Base-by-base conservation (phyloP, 2,113 vertebrate species). In the Perognathus longimembris region DNA sequence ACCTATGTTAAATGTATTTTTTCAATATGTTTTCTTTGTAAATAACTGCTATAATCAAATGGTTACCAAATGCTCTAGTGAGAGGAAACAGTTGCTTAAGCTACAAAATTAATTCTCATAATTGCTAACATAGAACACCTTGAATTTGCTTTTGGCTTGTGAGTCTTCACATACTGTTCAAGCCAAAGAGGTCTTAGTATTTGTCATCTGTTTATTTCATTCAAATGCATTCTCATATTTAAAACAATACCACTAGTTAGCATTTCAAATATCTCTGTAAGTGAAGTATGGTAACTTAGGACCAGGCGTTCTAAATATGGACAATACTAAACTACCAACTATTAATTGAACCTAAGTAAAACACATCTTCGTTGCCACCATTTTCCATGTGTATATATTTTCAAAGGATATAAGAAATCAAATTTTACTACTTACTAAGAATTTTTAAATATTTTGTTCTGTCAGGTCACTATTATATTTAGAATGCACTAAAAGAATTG, bases 371-470 rank as follows among this genome's bases (percentile, higher is more conserved):
- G 24, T 45, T 70, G 63, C 28, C 42, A 18, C 20, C 17, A 61
- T 85, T 96, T 95, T 59, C 61, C 54, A 78, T 82, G 45, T 71
- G 34, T 38, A 81, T 83, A 85, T 38, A 94, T 79, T 97, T 88
- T 88, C 38, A 54, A 88, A 93, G 57, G 22, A 36, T 85, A 85
- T 54, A 38, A 30, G 66, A 69, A 73, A 61, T 88, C n/a, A 54
- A 73, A 88, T 54, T 85, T 92, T 90, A 4, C 22, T 30, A 88
- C 57, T 92, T 90, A 82, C 34, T 77, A 81, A 90, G 17, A 91
- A n/a, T 69, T 63, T 78, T 26, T 85, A 22, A 63, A 18, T 11
- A 85, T 92, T 92, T 95, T 89, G 67, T 69, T 95, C 20, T 90
- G 32, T 79, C 34, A 67, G n/a, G 24, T 22, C 66, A 81, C 24